Evolutionary conservation across 2,113 vertebrate species (phyloP).

Genomic region (Ivindomyrus marchei): DNA sequence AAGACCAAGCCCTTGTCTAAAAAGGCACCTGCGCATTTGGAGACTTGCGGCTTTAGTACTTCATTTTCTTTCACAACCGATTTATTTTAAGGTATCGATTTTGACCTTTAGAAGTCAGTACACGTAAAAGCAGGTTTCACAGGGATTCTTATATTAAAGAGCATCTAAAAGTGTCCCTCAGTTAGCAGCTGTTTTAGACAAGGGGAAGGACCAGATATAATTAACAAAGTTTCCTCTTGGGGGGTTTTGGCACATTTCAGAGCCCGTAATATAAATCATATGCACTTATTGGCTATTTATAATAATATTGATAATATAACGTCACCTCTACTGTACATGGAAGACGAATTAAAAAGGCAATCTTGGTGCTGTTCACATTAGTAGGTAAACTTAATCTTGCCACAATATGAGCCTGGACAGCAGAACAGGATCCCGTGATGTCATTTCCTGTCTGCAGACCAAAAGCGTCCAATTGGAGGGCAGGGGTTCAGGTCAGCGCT

Average conservation of each 20-base stretch:
- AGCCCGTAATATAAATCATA: background rate
- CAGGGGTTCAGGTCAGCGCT: constrained; percentile 67
- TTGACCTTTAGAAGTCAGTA: background rate
- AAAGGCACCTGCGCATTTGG: background rate
- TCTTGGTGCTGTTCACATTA: constrained; percentile 21
- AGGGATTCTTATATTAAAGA: background rate
- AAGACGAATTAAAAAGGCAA: constrained; percentile 21
- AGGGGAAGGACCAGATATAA: background rate
- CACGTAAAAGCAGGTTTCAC: background rate
- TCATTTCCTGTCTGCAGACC: background rate
- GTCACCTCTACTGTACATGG: constrained; percentile 15
- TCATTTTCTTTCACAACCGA: background rate
- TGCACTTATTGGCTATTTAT: background rate
- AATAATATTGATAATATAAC: constrained; percentile 1
- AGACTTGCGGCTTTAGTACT: background rate
- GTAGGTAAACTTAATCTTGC: background rate
- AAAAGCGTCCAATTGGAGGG: background rate
- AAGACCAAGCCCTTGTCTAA: background rate
- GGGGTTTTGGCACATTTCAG: constrained; percentile 10
- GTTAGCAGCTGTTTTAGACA: constrained; percentile 1
- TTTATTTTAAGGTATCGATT: background rate
- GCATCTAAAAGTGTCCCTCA: background rate
- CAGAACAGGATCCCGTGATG: background rate
- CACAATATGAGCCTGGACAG: background rate
- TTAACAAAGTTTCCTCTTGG: background rate